Conservation (phyloP, 2,888 invertebrate species). For the Drosophila suboccidentalis region DNA sequence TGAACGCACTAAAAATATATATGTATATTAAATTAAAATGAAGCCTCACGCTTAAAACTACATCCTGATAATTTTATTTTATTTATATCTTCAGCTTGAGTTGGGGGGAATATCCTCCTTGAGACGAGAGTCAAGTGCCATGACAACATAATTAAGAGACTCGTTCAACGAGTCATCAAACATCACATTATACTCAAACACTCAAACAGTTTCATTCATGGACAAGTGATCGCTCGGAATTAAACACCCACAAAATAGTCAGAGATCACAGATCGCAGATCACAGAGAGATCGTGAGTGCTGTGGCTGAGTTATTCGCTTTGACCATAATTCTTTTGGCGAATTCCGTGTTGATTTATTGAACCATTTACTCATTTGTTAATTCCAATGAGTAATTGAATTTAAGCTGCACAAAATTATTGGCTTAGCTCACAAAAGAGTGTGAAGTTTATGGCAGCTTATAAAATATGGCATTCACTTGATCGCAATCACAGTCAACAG, state of each 20-base stretch:
- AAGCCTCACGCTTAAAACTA: conserved; percentile 23
- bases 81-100: conserved; percentile 27
- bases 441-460: conserved; percentile 52
- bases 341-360: conserved; percentile 67
- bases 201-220: conserved; percentile 42
- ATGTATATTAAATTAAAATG: conserved; percentile 5
- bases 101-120: conserved; percentile 51
- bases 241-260: conserved; percentile 38
- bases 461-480: conserved; percentile 65
- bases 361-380: conserved; percentile 45
- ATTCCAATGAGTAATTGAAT: conserved; percentile 66
- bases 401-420: conserved; percentile 31
- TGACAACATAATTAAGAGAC: conserved; percentile 61
- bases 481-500: conserved; percentile 39
- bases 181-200: conserved; percentile 34
- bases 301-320: conserved; percentile 38
- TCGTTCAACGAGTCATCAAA: conserved; percentile 50
- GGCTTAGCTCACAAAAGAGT: conserved; percentile 27
- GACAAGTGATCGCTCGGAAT: conserved; percentile 39
- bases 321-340: conserved; percentile 40
- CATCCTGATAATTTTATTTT: conserved; percentile 36
- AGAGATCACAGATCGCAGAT: conserved; percentile 10
- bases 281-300: conserved; percentile 13
- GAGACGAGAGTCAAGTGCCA: conserved; percentile 48
- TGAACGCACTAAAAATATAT: conserved; percentile 17